Percentiles rank a stretch among this genome's conserved stretches.
Evolutionary conservation across 2,888 invertebrate genomes (phyloP).

Genomic region (Drosophila aldrichi): DNA sequence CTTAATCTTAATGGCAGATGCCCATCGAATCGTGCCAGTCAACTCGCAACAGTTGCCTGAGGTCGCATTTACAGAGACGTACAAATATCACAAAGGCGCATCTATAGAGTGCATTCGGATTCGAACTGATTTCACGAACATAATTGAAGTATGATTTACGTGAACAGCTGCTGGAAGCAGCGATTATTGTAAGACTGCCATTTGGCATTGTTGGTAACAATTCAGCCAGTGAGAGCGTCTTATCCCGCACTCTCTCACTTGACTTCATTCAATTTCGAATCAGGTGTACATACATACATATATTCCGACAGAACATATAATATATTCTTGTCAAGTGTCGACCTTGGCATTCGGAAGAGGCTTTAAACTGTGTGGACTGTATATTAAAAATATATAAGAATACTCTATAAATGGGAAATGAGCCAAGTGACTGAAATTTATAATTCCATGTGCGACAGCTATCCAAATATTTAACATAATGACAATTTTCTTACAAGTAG

Average conservation of each 20-base stretch:
- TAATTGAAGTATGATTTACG: slow-evolving; percentile 45
- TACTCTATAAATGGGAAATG: slow-evolving; percentile 1
- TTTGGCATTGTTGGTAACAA: slow-evolving; percentile 2
- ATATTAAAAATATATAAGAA: slow-evolving; percentile 46
- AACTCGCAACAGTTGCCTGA: background rate
- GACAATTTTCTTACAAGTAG: background rate
- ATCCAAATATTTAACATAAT: background rate
- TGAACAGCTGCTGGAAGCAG: slow-evolving; percentile 28
- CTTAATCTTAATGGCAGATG: slow-evolving; percentile 26
- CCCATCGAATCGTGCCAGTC: slow-evolving; percentile 18
- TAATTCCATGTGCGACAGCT: background rate
- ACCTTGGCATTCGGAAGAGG: slow-evolving; percentile 28
- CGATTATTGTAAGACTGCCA: slow-evolving; percentile 51
- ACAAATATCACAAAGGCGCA: slow-evolving; percentile 32
- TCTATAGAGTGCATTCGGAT: slow-evolving; percentile 39
- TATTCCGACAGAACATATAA: slow-evolving; percentile 25
- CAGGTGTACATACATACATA: slow-evolving; percentile 27
- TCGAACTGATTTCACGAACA: slow-evolving; percentile 16
- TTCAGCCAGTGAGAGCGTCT: background rate
- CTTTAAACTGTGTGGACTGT: slow-evolving; percentile 27
- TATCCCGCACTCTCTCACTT: slow-evolving; percentile 2
- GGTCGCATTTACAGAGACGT: background rate
- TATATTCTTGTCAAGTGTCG: slow-evolving; percentile 21
- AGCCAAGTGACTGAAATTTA: background rate
- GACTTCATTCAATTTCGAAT: slow-evolving; percentile 42